Conservation (phyloP, 92 coral and sea anemone genomes). For the Micromussa lordhowensis region DNA sequence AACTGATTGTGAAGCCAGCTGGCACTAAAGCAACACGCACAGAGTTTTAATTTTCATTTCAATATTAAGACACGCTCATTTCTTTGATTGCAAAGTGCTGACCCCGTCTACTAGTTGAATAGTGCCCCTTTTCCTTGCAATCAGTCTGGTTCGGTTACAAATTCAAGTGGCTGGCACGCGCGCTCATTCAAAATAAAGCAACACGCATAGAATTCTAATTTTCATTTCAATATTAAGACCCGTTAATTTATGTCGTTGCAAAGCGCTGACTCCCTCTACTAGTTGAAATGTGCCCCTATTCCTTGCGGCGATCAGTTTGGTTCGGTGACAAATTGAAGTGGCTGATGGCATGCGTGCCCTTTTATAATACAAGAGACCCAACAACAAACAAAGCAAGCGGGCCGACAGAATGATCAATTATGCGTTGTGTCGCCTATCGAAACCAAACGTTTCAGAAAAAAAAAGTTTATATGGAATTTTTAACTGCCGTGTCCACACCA, state of each 20-base stretch:
- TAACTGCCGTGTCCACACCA: no score
- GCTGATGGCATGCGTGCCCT: not conserved
- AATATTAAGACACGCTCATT: not conserved
- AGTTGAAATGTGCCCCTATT: not conserved
- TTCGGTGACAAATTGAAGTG: not conserved
- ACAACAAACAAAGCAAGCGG: no score
- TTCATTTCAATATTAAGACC: no score
- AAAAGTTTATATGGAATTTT: no score
- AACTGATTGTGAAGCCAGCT: not conserved
- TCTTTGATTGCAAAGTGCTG: not conserved
- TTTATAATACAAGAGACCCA: not conserved
- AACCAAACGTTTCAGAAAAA: no score
- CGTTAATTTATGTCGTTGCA: no score
- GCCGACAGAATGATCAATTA: no score
- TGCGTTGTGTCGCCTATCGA: no score
- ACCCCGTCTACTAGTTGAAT: not conserved
- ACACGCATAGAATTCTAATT: no score
- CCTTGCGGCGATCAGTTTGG: not conserved
- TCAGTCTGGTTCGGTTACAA: not conserved
- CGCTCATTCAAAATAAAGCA: not conserved
- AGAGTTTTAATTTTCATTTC: no score
- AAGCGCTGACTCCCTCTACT: no score
- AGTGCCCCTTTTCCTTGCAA: not conserved
- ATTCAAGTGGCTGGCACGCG: not conserved
- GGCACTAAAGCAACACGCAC: no score